A percentile compares a stretch with the other conserved stretches of the same genome.
Conservation (phyloP, 2,113 vertebrate species). For the Cepphus grylle region DNA sequence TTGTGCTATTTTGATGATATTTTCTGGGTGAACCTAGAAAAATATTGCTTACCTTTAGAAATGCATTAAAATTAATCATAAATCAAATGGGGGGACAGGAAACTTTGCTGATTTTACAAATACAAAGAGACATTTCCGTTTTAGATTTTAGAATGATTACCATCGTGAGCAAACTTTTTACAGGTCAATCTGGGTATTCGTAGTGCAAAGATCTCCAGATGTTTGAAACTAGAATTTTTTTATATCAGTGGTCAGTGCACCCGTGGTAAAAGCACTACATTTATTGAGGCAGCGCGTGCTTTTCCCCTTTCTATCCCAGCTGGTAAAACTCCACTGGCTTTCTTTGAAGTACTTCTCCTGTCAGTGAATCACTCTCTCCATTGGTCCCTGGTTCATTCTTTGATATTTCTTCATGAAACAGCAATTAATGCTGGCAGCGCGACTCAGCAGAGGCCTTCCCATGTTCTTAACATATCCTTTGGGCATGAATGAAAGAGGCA, state of each 20-base stretch:
- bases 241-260: background rate
- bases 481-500: background rate
- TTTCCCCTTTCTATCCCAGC: background rate
- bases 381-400: background rate
- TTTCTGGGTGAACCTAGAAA: background rate
- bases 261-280: background rate
- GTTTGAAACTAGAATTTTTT: background rate
- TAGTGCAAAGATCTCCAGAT: background rate
- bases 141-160: background rate
- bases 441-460: background rate
- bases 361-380: background rate
- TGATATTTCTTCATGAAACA: slow-evolving; percentile 1
- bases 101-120: background rate
- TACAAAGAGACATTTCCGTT: background rate
- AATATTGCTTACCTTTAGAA: background rate
- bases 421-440: background rate
- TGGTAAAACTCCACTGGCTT: background rate
- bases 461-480: background rate
- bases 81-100: background rate
- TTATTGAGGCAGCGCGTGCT: background rate
- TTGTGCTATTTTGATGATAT: background rate
- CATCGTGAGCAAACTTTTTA: background rate
- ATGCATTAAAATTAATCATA: background rate
- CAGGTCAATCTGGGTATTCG: background rate
- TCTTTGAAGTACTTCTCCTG: background rate